Base-by-base conservation (phyloP, 2,113 vertebrate species). In the Paramisgurnus dabryanus region DNA sequence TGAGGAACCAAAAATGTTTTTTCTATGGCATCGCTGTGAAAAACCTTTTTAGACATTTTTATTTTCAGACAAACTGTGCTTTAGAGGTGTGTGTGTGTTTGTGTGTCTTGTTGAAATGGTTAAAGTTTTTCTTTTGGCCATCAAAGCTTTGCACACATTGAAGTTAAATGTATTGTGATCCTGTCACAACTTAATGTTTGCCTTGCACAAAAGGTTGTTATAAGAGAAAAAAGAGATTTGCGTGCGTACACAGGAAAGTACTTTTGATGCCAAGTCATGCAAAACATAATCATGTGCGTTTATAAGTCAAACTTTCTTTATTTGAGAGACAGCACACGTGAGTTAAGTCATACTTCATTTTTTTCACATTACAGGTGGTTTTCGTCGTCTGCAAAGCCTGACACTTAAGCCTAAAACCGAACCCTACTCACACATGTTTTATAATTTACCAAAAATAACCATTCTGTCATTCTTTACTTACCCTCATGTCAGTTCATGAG, bases 231-330 rank as follows among this genome's bases (percentile, higher is more conserved):
- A 40, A 49, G 61, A 18, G 43, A 83, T 69, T 49, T 64, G 15
- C 18, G 17, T 40, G 47, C 40, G 13, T n/a, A 39, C 63, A 75
- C 43, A 50, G 58, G 27, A 75, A 74, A 22, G 1, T 15, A 2
- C 55, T 49, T 41, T 68, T 78, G n/a, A 43, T 50, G 39, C 53
- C 50, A 43, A 78, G 50, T 69, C 18, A 17, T 67, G 55, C 63
- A 45, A 74, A 55, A 68, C 50, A 41, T 64, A 64, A 49, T 83
- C 45, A 57, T 67, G 81, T 75, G 67, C 15, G 58, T 47, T 41
- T 40, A 39, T 79, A 67, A 60, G 53, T 79, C 77, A 79, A 60
- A 39, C 67, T 17, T 17, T 43, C n/a, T 22, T 39, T 27, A 34
- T 49, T 15, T 2, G 17, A 71, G 43, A 65, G 13, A 17, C 9